phyloP scores from a whole-genome alignment of 2,888 invertebrate species.

The Cataglyphis rosenhaueri region DNA sequence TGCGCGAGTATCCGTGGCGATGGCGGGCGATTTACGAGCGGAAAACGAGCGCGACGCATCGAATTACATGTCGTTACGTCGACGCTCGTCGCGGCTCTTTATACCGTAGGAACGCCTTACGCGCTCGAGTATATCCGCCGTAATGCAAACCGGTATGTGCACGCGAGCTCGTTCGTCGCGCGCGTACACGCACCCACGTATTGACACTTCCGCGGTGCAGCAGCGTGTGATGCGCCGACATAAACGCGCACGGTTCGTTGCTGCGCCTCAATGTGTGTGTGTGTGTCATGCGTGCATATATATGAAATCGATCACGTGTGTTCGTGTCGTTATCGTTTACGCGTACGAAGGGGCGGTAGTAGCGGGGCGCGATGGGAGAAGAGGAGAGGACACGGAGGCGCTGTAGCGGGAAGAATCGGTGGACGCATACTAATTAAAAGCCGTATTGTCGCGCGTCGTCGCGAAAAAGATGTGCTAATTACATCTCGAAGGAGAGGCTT shows the following conservation, averaged over 20 bases:
- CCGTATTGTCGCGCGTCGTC: conserved; percentile 78
- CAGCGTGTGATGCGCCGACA: conserved; percentile 57
- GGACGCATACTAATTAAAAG: conserved; percentile 82
- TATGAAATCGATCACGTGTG: conserved; percentile 53
- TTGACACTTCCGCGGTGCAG: conserved; percentile 62
- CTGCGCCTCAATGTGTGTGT: conserved; percentile 35
- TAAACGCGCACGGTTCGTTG: conserved; percentile 53
- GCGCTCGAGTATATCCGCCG: conserved; percentile 31
- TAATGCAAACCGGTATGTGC: conserved; percentile 37
- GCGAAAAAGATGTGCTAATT: conserved; percentile 83
- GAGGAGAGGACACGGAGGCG: neutral
- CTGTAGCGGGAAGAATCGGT: conserved; percentile 56
- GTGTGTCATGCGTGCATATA: conserved; percentile 6
- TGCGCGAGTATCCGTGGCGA: neutral
- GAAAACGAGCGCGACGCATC: conserved; percentile 28
- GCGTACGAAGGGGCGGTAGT: conserved; percentile 14
- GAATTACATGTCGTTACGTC: conserved; percentile 31
- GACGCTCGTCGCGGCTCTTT: conserved; percentile 32
- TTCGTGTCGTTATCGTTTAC: conserved; percentile 5
- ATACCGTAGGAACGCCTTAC: conserved; percentile 40
- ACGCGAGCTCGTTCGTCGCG: conserved; percentile 2
- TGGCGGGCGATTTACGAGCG: conserved; percentile 23
- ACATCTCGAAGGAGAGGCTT: conserved; percentile 81
- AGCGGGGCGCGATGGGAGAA: neutral
- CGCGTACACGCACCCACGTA: conserved; percentile 54